phyloP scores from a whole-genome alignment of 2,797 vertebrate species.

The Lepus townsendii region DNA sequence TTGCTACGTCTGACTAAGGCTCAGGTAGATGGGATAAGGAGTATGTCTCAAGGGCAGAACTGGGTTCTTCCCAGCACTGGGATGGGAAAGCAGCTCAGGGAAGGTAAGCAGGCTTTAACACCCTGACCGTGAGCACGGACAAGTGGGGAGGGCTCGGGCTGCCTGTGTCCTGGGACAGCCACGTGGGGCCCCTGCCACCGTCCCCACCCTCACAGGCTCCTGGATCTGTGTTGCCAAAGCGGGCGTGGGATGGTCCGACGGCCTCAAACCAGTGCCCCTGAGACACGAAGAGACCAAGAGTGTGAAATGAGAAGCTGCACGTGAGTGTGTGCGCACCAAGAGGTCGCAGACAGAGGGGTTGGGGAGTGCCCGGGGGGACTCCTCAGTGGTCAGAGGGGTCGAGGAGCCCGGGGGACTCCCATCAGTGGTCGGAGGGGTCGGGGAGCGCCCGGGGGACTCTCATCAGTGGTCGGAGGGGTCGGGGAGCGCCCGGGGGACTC shows the following conservation, averaged over 20 bases:
- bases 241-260: not conserved
- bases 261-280: not conserved
- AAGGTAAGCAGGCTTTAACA: not conserved
- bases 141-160: not conserved
- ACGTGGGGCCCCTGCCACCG: not conserved
- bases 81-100: not conserved
- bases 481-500: no score
- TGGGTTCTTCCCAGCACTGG: not conserved
- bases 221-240: not conserved
- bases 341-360: no score
- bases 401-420: no score
- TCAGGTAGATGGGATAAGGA: not conserved
- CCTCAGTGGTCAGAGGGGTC: no score
- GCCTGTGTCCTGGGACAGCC: not conserved
- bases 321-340: no score
- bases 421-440: no score
- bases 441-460: no score
- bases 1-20: no score
- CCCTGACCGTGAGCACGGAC: not conserved
- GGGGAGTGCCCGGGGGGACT: no score
- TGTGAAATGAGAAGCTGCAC: no score
- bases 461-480: no score
- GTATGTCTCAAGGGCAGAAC: not conserved
- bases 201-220: not conserved
- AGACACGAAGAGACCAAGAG: not conserved